Evolutionary conservation across 2,113 vertebrate species (phyloP).

Genomic region (Procapra przewalskii): DNA sequence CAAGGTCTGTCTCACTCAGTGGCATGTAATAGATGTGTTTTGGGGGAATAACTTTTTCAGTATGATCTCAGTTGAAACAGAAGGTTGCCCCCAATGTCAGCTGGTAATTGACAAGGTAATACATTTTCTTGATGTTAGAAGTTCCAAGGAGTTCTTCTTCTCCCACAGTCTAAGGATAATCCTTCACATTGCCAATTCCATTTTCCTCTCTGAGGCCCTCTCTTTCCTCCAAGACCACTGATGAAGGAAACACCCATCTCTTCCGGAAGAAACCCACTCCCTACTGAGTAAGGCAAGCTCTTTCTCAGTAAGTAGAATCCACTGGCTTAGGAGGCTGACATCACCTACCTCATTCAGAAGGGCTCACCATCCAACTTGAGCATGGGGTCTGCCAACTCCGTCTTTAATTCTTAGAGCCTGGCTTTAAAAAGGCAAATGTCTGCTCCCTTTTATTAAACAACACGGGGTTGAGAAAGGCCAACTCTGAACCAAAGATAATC

Average conservation of each 20-base stretch:
- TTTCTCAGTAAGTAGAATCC: background rate
- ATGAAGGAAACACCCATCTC: background rate
- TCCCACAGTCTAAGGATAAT: background rate
- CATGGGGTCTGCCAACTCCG: background rate
- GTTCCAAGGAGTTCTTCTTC: background rate
- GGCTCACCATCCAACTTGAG: background rate
- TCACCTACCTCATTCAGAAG: background rate
- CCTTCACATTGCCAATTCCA: background rate
- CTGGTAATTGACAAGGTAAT: background rate
- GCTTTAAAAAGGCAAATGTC: background rate
- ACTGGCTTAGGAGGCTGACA: background rate
- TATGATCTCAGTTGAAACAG: background rate
- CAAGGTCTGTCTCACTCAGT: background rate
- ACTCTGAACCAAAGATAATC: constrained; percentile 73
- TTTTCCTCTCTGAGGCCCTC: background rate
- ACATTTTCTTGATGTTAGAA: background rate
- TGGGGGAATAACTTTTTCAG: background rate
- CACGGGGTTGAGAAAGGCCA: background rate
- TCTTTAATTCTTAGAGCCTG: background rate
- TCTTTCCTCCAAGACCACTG: background rate
- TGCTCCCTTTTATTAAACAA: background rate
- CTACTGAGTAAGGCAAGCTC: background rate
- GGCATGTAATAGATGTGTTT: background rate
- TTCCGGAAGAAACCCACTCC: background rate
- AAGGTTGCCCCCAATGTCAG: background rate